Base-by-base conservation (phyloP, 35 echinoderm and acorn worm genomes). In the Eucidaris tribuloides region DNA sequence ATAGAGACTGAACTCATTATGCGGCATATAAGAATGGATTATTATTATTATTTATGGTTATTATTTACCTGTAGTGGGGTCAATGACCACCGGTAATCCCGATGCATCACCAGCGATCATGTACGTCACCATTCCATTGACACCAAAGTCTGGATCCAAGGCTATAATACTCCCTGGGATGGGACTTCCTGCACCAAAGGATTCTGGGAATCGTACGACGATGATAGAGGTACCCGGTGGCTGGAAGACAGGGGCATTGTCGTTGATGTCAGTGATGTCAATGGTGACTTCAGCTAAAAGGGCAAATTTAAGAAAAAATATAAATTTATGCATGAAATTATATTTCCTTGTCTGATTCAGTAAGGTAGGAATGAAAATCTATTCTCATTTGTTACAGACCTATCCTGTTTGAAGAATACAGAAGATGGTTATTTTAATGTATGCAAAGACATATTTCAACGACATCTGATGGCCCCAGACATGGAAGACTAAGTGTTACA, bases 261-360 rank as follows among this genome's bases (percentile, higher is more conserved):
- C 95, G 43, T 98, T 98, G 20, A 86, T 55, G 78, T 98, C 90
- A 0, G 78, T 87, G 79, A 98, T 89, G 3, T 79, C 27, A 77
- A 98, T 89, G 30, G 88, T 83, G 14, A 98, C 80, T 46, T 81
- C 62, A 25, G 90, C 95, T 87, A 56, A 30, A 11, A 48, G 23
- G 18, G 42, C 36, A 42, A 6, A 46, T n/a, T n/a, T n/a, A n/a
- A n/a, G n/a, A n/a, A n/a, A n/a, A n/a, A n/a, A n/a, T n/a, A n/a
- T n/a, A n/a, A n/a, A n/a, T n/a, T n/a, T n/a, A n/a, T n/a, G n/a
- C n/a, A n/a, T n/a, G n/a, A n/a, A n/a, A n/a, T n/a, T n/a, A n/a
- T n/a, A n/a, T n/a, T n/a, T n/a, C n/a, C n/a, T n/a, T n/a, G n/a
- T n/a, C n/a, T n/a, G n/a, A n/a, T n/a, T n/a, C n/a, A n/a, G n/a